Conservation (phyloP, 2,113 vertebrate species). For the Tenrec ecaudatus region DNA sequence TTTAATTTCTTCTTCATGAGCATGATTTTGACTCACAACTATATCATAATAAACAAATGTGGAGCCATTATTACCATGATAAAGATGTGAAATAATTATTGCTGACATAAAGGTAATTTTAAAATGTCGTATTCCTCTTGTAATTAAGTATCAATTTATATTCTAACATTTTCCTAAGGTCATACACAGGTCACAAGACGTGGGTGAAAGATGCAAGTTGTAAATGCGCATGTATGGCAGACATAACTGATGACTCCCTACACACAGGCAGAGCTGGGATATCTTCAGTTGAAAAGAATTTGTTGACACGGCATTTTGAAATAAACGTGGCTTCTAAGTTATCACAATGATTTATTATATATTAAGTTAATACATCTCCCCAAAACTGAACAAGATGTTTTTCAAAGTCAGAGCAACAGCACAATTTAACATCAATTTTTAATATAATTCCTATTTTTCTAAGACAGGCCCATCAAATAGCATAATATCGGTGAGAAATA, state of each 20-base stretch:
- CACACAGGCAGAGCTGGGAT: neutral
- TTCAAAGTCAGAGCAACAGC: neutral
- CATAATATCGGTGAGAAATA: neutral
- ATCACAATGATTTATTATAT: neutral
- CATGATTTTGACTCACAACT: neutral
- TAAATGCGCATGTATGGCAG: neutral
- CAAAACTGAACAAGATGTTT: neutral
- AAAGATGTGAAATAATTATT: constrained; percentile 6
- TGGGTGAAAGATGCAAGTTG: neutral
- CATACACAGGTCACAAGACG: neutral
- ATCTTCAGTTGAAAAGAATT: neutral
- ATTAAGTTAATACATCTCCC: neutral
- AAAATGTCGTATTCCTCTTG: neutral
- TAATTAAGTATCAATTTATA: too few relatives aligned
- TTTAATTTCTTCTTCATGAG: neutral
- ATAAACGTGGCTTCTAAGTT: neutral
- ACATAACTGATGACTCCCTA: neutral
- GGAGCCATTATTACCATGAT: neutral
- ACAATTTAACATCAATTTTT: neutral
- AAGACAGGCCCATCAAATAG: neutral
- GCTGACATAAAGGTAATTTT: constrained; percentile 13
- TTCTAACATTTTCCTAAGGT: too few relatives aligned
- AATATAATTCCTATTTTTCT: neutral
- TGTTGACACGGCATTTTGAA: neutral
- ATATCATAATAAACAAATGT: constrained; percentile 32